Percentiles rank a stretch among this genome's conserved stretches.
phyloP scores from a whole-genome alignment of 2,888 invertebrate species.

The Drosophila acutilabella region DNA sequence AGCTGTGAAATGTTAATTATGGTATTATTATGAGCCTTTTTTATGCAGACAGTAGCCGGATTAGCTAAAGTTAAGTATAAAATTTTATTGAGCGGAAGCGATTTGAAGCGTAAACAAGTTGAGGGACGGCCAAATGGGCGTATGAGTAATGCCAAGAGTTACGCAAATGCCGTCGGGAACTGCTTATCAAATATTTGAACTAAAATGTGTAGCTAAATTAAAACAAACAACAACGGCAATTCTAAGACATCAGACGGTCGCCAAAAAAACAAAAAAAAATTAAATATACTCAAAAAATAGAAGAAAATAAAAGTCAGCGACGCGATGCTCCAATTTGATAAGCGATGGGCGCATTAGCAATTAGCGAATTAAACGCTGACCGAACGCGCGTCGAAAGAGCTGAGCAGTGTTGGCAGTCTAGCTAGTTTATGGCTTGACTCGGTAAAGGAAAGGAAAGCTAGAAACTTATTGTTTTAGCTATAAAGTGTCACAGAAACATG shows the following conservation, averaged over 20 bases:
- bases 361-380: slow-evolving; percentile 79
- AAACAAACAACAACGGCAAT: slow-evolving; percentile 55
- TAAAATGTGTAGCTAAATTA: slow-evolving; percentile 79
- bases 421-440: too few species aligned
- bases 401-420: too few species aligned
- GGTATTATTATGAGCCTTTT: neutral
- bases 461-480: too few species aligned
- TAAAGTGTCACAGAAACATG: too few species aligned
- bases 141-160: slow-evolving; percentile 71
- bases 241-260: slow-evolving; percentile 49
- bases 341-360: slow-evolving; percentile 73
- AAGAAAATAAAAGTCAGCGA: slow-evolving; percentile 57
- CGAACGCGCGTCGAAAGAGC: slow-evolving; percentile 48
- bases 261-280: slow-evolving; percentile 40
- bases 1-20: slow-evolving; percentile 20
- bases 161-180: slow-evolving; percentile 57
- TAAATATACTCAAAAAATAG: slow-evolving; percentile 15
- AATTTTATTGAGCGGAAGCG: slow-evolving; percentile 62
- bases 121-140: slow-evolving; percentile 53
- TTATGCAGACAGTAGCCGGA: neutral
- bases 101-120: slow-evolving; percentile 56
- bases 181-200: slow-evolving; percentile 78
- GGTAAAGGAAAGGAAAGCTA: too few species aligned
- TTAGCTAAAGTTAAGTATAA: neutral
- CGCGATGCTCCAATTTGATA: slow-evolving; percentile 80